These are phyloP conservation scores for Mystacornis crossleyi DNA, from an alignment of 2,113 vertebrate species.

Conservation along the genomic window DNA sequence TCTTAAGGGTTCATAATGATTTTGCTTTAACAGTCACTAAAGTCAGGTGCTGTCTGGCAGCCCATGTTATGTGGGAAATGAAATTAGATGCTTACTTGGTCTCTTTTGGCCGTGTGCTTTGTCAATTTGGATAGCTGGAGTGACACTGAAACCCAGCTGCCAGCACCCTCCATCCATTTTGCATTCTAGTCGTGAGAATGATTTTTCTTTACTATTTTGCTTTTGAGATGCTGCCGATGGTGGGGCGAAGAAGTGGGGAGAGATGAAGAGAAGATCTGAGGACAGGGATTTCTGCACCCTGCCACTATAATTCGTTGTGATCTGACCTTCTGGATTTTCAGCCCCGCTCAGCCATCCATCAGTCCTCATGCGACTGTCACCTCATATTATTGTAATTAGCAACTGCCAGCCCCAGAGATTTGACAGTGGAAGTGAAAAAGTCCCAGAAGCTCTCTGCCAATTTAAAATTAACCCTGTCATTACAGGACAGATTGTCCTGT, in stretches of 20 bases:
- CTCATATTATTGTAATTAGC: neutral
- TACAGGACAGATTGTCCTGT: neutral
- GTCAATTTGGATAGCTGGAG: neutral
- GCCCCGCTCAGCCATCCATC: neutral
- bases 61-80: neutral
- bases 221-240: neutral
- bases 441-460: neutral
- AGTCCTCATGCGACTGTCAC: neutral
- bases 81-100: neutral
- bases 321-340: neutral
- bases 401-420: neutral
- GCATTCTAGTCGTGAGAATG: neutral
- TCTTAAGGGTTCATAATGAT: neutral
- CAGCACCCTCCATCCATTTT: fast-evolving
- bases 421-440: neutral
- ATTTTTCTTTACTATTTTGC: neutral
- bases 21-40: neutral
- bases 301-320: neutral
- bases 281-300: neutral
- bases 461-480: conserved; percentile 13
- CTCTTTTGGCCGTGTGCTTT: neutral
- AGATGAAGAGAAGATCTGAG: neutral
- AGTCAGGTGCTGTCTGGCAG: neutral
- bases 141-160: neutral
- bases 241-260: neutral